These are phyloP conservation scores for Alloplasta piceator DNA, from an alignment of 2,888 invertebrate species.

Conservation along the genomic window DNA sequence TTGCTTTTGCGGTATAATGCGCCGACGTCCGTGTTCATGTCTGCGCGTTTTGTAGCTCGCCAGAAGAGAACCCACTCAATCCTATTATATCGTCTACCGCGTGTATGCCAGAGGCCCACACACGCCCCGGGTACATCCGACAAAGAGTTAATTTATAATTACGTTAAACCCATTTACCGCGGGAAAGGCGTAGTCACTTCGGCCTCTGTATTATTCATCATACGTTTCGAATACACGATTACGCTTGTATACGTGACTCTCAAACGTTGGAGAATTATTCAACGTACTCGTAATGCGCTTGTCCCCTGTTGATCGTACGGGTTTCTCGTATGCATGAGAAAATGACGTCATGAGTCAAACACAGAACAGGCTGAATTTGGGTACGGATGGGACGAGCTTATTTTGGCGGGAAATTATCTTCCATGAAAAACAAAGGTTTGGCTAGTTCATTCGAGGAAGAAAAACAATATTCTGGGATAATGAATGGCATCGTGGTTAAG, in stretches of 20 bases:
- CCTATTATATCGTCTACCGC: constrained; percentile 28
- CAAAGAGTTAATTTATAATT: constrained; percentile 57
- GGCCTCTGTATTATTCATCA: constrained; percentile 22
- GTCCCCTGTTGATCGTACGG: too few relatives aligned
- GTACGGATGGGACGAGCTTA: too few relatives aligned
- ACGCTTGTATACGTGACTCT: not conserved
- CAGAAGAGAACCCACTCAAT: constrained; percentile 19
- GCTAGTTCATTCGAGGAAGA: too few relatives aligned
- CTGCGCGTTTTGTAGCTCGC: not conserved
- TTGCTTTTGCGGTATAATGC: constrained; percentile 16
- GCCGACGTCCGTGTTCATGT: not conserved
- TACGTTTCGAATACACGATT: not conserved
- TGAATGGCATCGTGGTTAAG: too few relatives aligned
- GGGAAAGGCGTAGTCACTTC: constrained; percentile 1
- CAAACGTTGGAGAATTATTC: not conserved
- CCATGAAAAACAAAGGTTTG: too few relatives aligned
- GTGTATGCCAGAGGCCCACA: not conserved
- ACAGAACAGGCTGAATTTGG: too few relatives aligned
- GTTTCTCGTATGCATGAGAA: too few relatives aligned
- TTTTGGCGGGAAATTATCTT: too few relatives aligned
- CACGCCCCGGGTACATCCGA: constrained; percentile 15
- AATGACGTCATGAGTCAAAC: too few relatives aligned
- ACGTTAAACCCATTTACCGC: constrained; percentile 42
- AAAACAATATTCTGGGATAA: too few relatives aligned
- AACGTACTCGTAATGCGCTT: constrained; percentile 1